phyloP scores from a whole-genome alignment of 2,113 vertebrate genomes.

The Oostethus manadensis region DNA sequence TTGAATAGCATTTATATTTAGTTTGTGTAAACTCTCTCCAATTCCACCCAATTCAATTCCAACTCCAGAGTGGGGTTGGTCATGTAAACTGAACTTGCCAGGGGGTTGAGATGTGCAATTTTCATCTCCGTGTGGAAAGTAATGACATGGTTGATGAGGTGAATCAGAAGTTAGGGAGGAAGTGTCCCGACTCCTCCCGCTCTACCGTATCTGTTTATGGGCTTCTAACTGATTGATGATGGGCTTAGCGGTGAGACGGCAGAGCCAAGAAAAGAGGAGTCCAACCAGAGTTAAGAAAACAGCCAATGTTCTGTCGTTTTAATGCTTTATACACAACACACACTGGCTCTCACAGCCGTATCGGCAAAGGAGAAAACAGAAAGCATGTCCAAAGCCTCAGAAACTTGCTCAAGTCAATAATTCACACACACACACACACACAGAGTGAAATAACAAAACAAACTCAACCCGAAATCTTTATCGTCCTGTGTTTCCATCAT shows the following conservation, averaged over 20 bases:
- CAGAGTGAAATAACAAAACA: no score
- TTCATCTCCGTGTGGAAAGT: constrained; percentile 18
- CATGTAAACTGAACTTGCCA: constrained; percentile 17
- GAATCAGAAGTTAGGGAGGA: constrained; percentile 32
- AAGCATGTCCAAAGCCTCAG: constrained; percentile 1
- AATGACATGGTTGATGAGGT: constrained; percentile 57
- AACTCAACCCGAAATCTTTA: no score
- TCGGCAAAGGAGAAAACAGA: background rate
- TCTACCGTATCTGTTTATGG: constrained; percentile 31
- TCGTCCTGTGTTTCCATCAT: no score
- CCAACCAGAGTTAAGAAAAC: constrained; percentile 15
- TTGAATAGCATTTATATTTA: background rate
- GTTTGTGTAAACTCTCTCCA: background rate
- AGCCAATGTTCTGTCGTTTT: constrained; percentile 14
- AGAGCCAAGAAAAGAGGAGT: constrained; percentile 11
- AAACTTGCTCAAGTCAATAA: background rate
- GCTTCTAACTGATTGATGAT: constrained; percentile 44
- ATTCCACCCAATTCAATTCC: no score
- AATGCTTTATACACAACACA: constrained; percentile 3
- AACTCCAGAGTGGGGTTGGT: background rate
- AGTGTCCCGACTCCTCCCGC: constrained; percentile 29
- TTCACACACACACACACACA: background rate
- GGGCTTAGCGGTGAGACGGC: constrained; percentile 10
- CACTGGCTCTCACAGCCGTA: background rate
- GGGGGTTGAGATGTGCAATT: constrained; percentile 10